Evolutionary conservation across 2,113 vertebrate species (phyloP).

Genomic region (Charina bottae): DNA sequence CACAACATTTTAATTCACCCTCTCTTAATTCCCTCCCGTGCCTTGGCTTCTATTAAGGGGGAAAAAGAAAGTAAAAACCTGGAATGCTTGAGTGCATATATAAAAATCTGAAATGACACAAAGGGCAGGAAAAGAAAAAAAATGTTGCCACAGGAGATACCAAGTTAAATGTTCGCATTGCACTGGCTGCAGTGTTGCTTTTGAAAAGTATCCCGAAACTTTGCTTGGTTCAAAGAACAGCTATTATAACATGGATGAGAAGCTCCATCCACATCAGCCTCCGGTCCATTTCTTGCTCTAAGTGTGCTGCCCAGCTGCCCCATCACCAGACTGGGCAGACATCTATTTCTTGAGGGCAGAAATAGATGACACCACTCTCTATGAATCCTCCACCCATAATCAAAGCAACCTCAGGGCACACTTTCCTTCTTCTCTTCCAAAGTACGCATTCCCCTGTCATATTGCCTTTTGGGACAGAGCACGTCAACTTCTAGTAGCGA

Average conservation of each 20-base stretch:
- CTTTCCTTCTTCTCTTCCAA: too few relatives aligned
- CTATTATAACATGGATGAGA: too few relatives aligned
- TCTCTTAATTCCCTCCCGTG: slow-evolving; percentile 6
- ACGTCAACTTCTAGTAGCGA: too few relatives aligned
- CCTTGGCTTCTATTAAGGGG: slow-evolving; percentile 39
- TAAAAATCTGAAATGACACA: slow-evolving; percentile 34
- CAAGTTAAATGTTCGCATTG: not conserved
- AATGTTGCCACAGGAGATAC: not conserved
- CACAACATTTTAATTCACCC: not conserved
- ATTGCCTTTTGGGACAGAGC: too few relatives aligned
- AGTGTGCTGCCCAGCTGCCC: too few relatives aligned
- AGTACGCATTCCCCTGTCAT: too few relatives aligned
- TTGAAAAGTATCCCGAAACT: not conserved
- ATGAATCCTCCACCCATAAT: too few relatives aligned
- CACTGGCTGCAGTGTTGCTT: not conserved
- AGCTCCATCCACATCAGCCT: not conserved
- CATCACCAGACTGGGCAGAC: not conserved
- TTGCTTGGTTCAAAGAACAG: not conserved
- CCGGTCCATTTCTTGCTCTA: not conserved
- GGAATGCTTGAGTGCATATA: not conserved
- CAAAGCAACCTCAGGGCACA: too few relatives aligned
- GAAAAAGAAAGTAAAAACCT: not conserved
- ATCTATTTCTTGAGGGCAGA: too few relatives aligned
- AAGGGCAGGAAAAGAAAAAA: not conserved
- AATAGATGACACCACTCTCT: too few relatives aligned